These are phyloP conservation scores for Pyrgus malvae DNA, from an alignment of 2,888 invertebrate species.

Conservation along the genomic window DNA sequence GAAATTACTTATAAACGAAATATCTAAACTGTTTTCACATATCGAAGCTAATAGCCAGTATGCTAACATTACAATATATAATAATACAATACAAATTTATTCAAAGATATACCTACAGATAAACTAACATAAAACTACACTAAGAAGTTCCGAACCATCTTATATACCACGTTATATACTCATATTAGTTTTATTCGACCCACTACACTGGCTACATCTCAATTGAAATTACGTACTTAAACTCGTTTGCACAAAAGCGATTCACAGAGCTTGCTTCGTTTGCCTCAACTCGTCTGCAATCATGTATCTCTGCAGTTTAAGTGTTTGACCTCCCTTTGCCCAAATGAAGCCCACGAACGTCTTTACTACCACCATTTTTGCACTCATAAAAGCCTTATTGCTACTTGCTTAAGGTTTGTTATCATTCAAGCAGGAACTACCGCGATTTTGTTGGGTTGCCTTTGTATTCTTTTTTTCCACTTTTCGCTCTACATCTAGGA, in stretches of 20 bases:
- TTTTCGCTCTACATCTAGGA: conserved; percentile 58
- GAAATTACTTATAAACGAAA: too few species aligned
- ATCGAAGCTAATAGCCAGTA: too few species aligned
- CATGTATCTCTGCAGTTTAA: conserved; percentile 69
- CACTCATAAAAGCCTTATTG: conserved; percentile 2
- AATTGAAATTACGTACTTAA: too few species aligned
- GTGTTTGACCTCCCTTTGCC: conserved; percentile 75
- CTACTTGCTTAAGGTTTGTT: not conserved
- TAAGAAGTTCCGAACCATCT: too few species aligned
- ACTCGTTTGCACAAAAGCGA: conserved; percentile 58
- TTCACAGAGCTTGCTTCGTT: conserved; percentile 74
- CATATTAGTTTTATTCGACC: too few species aligned
- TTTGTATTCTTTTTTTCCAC: conserved; percentile 69
- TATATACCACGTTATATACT: too few species aligned
- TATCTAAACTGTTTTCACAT: too few species aligned
- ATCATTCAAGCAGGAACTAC: not conserved
- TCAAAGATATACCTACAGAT: too few species aligned
- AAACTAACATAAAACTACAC: too few species aligned
- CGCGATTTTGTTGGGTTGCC: conserved; percentile 48
- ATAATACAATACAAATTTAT: too few species aligned
- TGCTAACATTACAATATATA: too few species aligned
- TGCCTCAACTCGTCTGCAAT: conserved; percentile 73
- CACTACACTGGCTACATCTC: too few species aligned
- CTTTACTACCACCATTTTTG: conserved; percentile 41
- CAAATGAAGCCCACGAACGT: conserved; percentile 71